A percentile compares a stretch with the other conserved stretches of the same genome.
Evolutionary conservation across 2,797 vertebrate genomes (phyloP).

Genomic region (Tadarida brasiliensis): DNA sequence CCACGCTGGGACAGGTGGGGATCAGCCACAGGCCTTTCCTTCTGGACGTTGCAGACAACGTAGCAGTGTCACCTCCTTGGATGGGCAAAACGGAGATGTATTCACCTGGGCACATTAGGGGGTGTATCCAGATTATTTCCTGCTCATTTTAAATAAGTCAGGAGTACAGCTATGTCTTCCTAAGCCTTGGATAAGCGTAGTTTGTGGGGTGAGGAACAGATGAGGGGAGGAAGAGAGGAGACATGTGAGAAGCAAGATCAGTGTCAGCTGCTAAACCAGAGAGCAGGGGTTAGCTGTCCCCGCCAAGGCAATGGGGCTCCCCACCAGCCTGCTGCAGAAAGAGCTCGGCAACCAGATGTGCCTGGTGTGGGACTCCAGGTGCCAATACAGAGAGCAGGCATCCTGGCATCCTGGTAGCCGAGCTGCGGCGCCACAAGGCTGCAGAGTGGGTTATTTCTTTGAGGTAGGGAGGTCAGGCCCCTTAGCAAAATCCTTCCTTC

Average conservation of each 20-base stretch:
- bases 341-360: fast-evolving
- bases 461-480: not conserved
- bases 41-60: not conserved
- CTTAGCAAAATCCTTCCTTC: slow-evolving; percentile 1
- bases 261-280: not conserved
- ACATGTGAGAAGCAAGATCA: not conserved
- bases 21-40: not conserved
- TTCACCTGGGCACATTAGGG: not conserved
- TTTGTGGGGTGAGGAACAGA: not conserved
- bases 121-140: not conserved
- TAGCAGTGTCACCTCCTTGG: not conserved
- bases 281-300: not conserved
- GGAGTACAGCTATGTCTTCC: not conserved
- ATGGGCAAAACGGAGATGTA: not conserved
- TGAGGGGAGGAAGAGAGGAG: not conserved
- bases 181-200: not conserved
- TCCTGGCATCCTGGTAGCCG: slow-evolving; percentile 58
- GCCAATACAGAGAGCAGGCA: slow-evolving; percentile 56
- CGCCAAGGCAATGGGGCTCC: not conserved
- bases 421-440: not conserved
- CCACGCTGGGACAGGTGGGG: too few relatives aligned
- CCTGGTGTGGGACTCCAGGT: slow-evolving; percentile 72
- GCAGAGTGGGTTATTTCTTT: not conserved
- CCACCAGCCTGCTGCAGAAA: slow-evolving; percentile 36
- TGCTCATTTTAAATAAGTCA: not conserved